These are phyloP conservation scores for Geococcyx californianus DNA, from an alignment of 2,113 vertebrate species.

Conservation along the genomic window DNA sequence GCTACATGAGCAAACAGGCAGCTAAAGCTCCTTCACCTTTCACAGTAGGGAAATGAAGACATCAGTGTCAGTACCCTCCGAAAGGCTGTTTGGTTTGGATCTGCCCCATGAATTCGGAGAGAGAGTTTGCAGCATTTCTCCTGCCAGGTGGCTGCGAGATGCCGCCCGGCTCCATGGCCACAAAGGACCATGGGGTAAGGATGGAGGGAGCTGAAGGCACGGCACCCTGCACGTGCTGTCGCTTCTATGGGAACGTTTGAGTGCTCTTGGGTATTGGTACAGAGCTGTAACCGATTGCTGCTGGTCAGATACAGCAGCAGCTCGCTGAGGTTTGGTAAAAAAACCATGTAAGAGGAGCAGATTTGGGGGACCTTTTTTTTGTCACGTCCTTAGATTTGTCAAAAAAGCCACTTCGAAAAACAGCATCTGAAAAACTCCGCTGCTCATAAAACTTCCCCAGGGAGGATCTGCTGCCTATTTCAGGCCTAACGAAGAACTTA, in stretches of 20 bases:
- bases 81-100: slow-evolving; percentile 53
- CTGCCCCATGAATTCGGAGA: fast-evolving
- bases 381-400: neutral
- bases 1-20: neutral
- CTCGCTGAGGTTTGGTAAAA: neutral
- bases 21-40: neutral
- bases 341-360: fast-evolving
- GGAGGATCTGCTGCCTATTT: neutral
- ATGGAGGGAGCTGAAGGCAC: neutral
- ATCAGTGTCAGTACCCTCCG: neutral
- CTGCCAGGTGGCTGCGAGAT: neutral
- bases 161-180: fast-evolving
- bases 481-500: neutral
- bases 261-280: neutral
- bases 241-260: fast-evolving
- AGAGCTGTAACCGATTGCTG: neutral
- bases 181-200: fast-evolving
- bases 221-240: fast-evolving
- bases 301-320: neutral
- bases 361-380: neutral
- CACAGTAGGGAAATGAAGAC: neutral
- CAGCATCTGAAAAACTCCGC: neutral
- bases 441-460: neutral
- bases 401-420: neutral
- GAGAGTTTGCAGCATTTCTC: fast-evolving